Conservation (phyloP, 2,888 invertebrate species). For the Tipula vernalis region DNA sequence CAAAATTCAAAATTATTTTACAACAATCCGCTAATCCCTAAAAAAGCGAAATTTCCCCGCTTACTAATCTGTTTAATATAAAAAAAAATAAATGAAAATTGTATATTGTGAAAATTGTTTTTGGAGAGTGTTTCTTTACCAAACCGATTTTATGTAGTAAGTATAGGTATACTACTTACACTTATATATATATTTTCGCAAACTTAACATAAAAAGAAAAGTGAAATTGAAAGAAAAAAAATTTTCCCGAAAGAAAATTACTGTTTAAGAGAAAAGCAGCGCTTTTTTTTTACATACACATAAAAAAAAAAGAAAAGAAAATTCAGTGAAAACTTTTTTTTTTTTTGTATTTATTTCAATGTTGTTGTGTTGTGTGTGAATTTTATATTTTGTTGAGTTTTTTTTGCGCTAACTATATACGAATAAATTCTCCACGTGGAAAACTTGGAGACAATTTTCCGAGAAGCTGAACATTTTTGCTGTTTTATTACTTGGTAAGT, state of each 20-base stretch:
- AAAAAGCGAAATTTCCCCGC: background rate
- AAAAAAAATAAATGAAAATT: background rate
- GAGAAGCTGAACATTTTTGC: background rate
- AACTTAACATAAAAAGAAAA: background rate
- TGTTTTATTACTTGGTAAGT: background rate
- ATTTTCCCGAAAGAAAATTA: background rate
- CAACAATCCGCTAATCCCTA: background rate
- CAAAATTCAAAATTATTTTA: conserved; percentile 9
- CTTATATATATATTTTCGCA: background rate
- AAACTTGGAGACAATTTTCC: background rate
- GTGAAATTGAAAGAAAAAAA: background rate
- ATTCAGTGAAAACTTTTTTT: background rate
- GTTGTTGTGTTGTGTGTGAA: background rate
- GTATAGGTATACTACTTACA: too few relatives aligned
- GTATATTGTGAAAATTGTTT: background rate
- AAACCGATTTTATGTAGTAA: background rate
- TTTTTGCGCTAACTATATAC: background rate
- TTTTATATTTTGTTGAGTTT: background rate
- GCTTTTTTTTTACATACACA: background rate
- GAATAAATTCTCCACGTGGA: background rate
- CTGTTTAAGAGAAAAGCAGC: background rate
- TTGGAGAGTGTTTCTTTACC: background rate
- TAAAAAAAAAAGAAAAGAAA: background rate
- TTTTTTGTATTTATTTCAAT: background rate
- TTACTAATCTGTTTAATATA: background rate